Evolutionary conservation across 2,113 vertebrate genomes (phyloP).

Genomic region (Hemiscyllium ocellatum): DNA sequence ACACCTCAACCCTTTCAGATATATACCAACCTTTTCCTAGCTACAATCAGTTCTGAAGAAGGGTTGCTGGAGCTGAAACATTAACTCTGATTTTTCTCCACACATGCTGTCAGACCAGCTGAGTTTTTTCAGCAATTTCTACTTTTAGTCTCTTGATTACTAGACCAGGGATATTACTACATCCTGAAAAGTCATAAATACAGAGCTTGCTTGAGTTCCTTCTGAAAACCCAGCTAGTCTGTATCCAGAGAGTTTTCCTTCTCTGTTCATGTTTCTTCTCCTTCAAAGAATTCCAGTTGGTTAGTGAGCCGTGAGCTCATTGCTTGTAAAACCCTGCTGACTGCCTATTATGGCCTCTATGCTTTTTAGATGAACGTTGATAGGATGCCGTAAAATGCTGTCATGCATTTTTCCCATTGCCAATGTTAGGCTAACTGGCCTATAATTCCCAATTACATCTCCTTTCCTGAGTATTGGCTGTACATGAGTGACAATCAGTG

Average conservation of each 20-base stretch:
- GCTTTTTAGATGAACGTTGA: constrained; percentile 32
- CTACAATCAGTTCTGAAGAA: no score
- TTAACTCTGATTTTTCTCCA: no score
- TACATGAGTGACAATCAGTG: background rate
- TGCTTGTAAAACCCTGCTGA: background rate
- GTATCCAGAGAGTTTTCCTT: background rate
- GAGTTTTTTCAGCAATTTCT: no score
- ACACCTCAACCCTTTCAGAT: no score
- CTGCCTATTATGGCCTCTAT: background rate
- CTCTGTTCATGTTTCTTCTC: background rate
- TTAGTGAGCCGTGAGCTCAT: constrained; percentile 25
- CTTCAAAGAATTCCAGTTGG: constrained; percentile 28
- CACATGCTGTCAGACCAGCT: no score
- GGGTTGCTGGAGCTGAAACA: no score
- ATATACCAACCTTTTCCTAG: no score
- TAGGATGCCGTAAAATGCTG: constrained; percentile 19
- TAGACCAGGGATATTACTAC: no score
- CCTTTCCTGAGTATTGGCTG: background rate
- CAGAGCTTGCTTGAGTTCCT: background rate
- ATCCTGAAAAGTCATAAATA: background rate
- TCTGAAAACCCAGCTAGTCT: background rate
- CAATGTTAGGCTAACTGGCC: constrained; percentile 34
- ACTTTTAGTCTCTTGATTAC: no score
- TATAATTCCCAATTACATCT: constrained; percentile 21
- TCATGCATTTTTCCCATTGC: constrained; percentile 27